Evolutionary conservation across 1,140 invertebrate species (phyloP).

Genomic region (Drosophila ficusphila): DNA sequence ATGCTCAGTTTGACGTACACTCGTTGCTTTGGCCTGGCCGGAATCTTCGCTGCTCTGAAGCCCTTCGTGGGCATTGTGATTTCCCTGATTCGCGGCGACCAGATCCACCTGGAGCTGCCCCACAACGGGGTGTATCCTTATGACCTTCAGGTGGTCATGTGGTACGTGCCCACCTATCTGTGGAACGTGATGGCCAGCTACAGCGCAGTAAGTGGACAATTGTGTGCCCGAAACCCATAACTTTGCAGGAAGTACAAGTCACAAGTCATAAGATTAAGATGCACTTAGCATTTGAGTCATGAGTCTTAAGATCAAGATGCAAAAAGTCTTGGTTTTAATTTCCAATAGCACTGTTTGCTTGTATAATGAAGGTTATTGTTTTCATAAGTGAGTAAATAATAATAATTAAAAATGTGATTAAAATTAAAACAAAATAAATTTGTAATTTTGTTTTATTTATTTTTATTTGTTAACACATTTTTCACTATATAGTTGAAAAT

Average conservation of each 20-base stretch:
- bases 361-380: no score
- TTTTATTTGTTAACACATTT: no score
- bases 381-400: neutral
- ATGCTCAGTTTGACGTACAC: slow-evolving; percentile 53
- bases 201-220: slow-evolving; percentile 37
- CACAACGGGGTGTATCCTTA: slow-evolving; percentile 55
- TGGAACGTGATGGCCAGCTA: slow-evolving; percentile 66
- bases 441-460: neutral
- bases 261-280: no score
- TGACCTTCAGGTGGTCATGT: slow-evolving; percentile 22
- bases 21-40: slow-evolving; percentile 47
- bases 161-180: slow-evolving; percentile 58
- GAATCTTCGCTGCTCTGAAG: slow-evolving; percentile 52
- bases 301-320: no score
- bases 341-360: no score
- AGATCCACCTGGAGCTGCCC: slow-evolving; percentile 49
- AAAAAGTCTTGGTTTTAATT: no score
- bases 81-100: slow-evolving; percentile 18
- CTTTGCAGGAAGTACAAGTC: no score
- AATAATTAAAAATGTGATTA: no score
- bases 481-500: no score
- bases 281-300: no score
- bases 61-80: slow-evolving; percentile 52
- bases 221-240: no score
- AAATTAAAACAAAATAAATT: no score